phyloP scores from a whole-genome alignment of 2,888 invertebrate genomes.

The Opisthograptis luteolata region DNA sequence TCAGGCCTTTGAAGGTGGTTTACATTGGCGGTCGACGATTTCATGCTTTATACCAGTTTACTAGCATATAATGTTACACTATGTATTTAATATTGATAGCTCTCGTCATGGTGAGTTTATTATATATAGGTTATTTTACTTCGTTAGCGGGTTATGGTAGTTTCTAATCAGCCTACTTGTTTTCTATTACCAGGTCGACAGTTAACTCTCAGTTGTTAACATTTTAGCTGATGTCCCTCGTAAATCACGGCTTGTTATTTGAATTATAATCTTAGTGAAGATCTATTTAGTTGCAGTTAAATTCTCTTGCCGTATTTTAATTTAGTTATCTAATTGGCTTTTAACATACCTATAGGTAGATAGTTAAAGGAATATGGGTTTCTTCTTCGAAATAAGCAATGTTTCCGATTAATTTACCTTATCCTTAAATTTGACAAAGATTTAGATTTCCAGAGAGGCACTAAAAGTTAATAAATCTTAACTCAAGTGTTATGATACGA shows the following conservation, averaged over 20 bases:
- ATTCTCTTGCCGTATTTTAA: too few relatives aligned
- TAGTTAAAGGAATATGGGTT: too few relatives aligned
- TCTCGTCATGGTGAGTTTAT: constrained; percentile 17
- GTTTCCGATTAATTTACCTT: too few relatives aligned
- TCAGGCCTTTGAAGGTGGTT: background rate
- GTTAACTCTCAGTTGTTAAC: constrained; percentile 27
- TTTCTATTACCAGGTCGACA: constrained; percentile 29
- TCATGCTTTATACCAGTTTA: constrained; percentile 23
- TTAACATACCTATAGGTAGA: too few relatives aligned
- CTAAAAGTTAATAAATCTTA: too few relatives aligned
- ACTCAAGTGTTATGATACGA: too few relatives aligned
- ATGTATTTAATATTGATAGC: constrained; percentile 28
- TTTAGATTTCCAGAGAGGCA: too few relatives aligned
- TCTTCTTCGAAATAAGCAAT: too few relatives aligned
- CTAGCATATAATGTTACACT: too few relatives aligned
- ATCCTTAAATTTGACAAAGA: too few relatives aligned
- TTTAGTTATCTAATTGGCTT: too few relatives aligned
- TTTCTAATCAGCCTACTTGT: constrained; percentile 32
- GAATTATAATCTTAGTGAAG: background rate
- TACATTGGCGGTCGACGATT: constrained; percentile 17
- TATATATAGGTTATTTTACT: constrained; percentile 14
- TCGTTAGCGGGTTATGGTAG: constrained; percentile 16
- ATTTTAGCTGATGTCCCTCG: constrained; percentile 6
- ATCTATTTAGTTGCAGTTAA: too few relatives aligned
- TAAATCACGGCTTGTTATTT: constrained; percentile 1